A percentile compares a stretch with the other conserved stretches of the same genome.
Evolutionary conservation across 2,113 vertebrate genomes (phyloP).

Genomic region (Megaleporinus macrocephalus): DNA sequence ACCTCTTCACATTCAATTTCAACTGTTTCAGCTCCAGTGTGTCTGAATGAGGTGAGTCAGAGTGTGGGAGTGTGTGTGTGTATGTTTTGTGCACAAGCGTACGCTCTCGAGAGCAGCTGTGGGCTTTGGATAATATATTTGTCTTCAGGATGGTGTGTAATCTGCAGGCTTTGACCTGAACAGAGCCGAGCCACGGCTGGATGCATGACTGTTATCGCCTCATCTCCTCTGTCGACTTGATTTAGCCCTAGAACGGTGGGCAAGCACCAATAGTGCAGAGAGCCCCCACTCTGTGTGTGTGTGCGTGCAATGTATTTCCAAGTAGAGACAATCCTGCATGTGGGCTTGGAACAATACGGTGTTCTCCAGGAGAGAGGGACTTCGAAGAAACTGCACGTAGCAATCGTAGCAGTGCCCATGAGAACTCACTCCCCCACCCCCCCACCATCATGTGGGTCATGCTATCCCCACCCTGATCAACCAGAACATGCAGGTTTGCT

Average conservation of each 20-base stretch:
- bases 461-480: constrained; percentile 16
- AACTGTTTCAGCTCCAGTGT: constrained; percentile 55
- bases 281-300: constrained; percentile 61
- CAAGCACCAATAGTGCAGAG: constrained; percentile 16
- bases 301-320: constrained; percentile 56
- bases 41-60: constrained; percentile 55
- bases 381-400: constrained; percentile 77
- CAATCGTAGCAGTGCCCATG: constrained; percentile 51
- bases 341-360: constrained; percentile 71
- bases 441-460: constrained; percentile 40
- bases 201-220: constrained; percentile 68
- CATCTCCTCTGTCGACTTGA: constrained; percentile 57
- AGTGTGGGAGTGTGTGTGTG: constrained; percentile 40
- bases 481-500: constrained; percentile 2
- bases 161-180: constrained; percentile 71
- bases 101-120: constrained; percentile 54
- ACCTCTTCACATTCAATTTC: constrained; percentile 57
- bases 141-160: constrained; percentile 66
- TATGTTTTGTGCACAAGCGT: constrained; percentile 42
- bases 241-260: constrained; percentile 34
- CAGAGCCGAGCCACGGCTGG: constrained; percentile 67
- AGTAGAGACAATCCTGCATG: constrained; percentile 72
- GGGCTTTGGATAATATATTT: constrained; percentile 56
- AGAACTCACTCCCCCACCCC: constrained; percentile 62
- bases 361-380: constrained; percentile 58